Base-by-base conservation (phyloP, 2,888 invertebrate species). In the Nemotelus pantherinus region DNA sequence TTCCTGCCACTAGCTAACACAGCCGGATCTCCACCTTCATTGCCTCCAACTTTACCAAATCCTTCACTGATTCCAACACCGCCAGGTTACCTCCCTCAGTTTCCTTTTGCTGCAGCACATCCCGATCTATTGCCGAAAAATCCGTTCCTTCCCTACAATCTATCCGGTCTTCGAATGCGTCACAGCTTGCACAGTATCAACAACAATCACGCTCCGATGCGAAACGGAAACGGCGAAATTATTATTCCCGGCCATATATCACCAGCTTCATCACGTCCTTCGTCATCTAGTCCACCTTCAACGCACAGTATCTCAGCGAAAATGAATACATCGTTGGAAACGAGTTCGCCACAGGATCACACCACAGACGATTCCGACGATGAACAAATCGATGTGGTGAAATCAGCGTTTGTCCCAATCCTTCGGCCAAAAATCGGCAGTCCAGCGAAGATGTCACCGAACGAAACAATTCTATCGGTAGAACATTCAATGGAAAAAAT, bases 341-440 rank as follows among this genome's bases (percentile, higher is more conserved):
- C 90, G 39, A 91, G 91, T 83, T 93, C 92, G 9, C 90, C 91
- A 9, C 88, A 88, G 72, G 88, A 89, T 57, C 86, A 88, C 68
- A 85, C 86, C 10, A 90, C 91, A 3, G 91, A 91, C 78, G 90
- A 90, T 80, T 92, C 92, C 0, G 92, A 92, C 67, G 93, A 93
- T 78, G 93, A 93, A 83, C 91, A 91, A 77, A 93, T 93, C 82
- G 93, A 93, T 83, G 93, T 93, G 44, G 93, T 93, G 0, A 92
- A 92, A 82, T 93, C 93, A 0, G 93, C 93, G 2, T 93, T 93
- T 85, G 91, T 92, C 70, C 92, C 93, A 43, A 91, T 92, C 75
- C 88, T 85, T 39, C 80, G 84, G n/a, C 85, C 85, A 5, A 77
- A 78, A 55, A 48, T 90, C 90, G 81, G 89, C 89, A 83, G 88